Base-by-base conservation (phyloP, 2,113 vertebrate genomes). In the Gobio gobio region DNA sequence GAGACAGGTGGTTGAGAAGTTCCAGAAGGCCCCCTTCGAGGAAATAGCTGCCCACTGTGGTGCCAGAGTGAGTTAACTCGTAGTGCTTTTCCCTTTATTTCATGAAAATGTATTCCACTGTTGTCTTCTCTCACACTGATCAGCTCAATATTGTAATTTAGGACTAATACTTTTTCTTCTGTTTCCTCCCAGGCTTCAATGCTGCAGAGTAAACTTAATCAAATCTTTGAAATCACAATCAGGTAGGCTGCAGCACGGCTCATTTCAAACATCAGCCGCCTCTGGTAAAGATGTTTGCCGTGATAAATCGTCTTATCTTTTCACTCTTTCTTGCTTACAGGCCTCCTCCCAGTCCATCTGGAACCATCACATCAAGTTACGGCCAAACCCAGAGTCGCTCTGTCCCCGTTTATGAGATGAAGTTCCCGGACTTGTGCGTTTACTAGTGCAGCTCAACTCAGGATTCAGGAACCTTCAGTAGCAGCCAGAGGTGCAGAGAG, bases 181-280 rank as follows among this genome's bases (percentile, higher is more conserved):
- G 13, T 89, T 73, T 88, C 49, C 87, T 58, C 59, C 51, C 85
- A 99, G 98, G 97, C 98, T 1, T 96, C 96, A 0, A 93, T 97
- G 84, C 93, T 99, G 87, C 98, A 99, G 92, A 99, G 95, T 93
- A 99, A 98, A 90, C 96, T 98, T 75, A 98, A 98, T 90, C 98
- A 99, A 93, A 99, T 99, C 92, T 99, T 99, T 74, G 98, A 99
- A 92, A 98, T 99, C 90, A 99, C 97, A 82, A 98, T 99, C 90
- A 94, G 98, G 97, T 98, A 91, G 90, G 94, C 83, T 2, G 24
- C 20, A 58, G 18, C 68, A 14, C 12, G 10, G 26, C 29, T n/a
- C 22, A 33, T 56, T 54, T 82, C 47, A 24, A 29, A 40, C 33
- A 14, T 61, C 58, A 59, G 54, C 58, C 22, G 1, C n/a, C 43